These are phyloP conservation scores for Acleris emargana DNA, from an alignment of 2,888 invertebrate genomes.

Conservation along the genomic window DNA sequence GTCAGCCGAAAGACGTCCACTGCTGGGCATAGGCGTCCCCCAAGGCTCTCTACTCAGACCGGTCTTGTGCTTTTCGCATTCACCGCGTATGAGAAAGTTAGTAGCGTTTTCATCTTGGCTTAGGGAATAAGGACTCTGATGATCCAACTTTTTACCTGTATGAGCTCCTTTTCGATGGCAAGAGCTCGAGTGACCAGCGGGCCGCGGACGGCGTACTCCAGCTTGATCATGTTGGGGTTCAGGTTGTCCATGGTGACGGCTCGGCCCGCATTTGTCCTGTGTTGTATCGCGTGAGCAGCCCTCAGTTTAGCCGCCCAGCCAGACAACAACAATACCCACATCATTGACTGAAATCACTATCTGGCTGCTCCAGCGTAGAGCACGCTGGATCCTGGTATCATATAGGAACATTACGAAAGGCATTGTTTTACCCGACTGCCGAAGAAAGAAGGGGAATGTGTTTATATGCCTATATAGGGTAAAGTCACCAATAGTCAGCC, in stretches of 20 bases:
- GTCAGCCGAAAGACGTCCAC: too few relatives aligned
- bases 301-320: conserved; percentile 49
- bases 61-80: too few relatives aligned
- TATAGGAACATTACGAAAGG: too few relatives aligned
- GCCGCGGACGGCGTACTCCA: conserved; percentile 99
- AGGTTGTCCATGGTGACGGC: conserved; percentile 87
- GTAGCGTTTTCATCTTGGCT: too few relatives aligned
- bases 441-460: too few relatives aligned
- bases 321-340: conserved; percentile 62
- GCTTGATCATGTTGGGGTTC: conserved; percentile 93
- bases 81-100: too few relatives aligned
- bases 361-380: conserved; percentile 18
- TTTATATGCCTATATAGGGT: too few relatives aligned
- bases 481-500: too few relatives aligned
- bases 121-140: neutral
- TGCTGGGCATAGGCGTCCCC: too few relatives aligned
- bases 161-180: conserved; percentile 95
- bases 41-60: too few relatives aligned
- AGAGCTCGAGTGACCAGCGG: conserved; percentile 96
- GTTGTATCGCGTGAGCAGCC: conserved; percentile 40
- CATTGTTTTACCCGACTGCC: too few relatives aligned
- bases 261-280: conserved; percentile 58
- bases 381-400: too few relatives aligned
- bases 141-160: conserved; percentile 83
- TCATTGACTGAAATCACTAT: conserved; percentile 61